Percentiles rank a stretch among this genome's conserved stretches.
These are phyloP conservation scores for Pandemis corylana DNA, from an alignment of 2,888 invertebrate species.

Conservation along the genomic window DNA sequence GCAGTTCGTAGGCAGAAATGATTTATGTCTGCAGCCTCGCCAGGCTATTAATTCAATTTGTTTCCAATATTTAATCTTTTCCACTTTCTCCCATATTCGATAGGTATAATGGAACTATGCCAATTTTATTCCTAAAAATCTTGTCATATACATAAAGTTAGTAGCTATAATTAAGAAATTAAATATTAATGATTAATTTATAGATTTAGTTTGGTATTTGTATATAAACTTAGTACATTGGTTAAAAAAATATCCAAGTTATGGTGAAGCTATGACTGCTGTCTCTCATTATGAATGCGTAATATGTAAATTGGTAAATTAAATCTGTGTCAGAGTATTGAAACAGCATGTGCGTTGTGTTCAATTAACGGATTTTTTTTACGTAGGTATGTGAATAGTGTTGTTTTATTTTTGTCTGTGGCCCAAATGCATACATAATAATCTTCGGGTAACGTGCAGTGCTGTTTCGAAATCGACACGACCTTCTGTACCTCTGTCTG, in stretches of 20 bases:
- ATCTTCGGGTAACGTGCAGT: constrained; percentile 64
- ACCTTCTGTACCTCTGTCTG: constrained; percentile 65
- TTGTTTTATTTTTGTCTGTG: constrained; percentile 62
- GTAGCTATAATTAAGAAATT: constrained; percentile 17
- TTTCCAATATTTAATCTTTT: constrained; percentile 59
- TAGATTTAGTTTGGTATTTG: background rate
- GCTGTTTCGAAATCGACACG: constrained; percentile 68
- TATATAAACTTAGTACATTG: no score
- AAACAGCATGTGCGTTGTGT: constrained; percentile 23
- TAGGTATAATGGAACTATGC: constrained; percentile 50
- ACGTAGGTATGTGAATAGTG: constrained; percentile 33
- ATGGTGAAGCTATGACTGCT: background rate
- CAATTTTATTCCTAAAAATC: constrained; percentile 39
- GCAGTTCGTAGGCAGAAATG: constrained; percentile 63
- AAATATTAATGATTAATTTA: constrained; percentile 3
- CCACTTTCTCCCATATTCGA: constrained; percentile 68
- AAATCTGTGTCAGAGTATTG: constrained; percentile 28
- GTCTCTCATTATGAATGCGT: background rate
- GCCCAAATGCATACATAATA: constrained; percentile 75
- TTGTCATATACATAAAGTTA: background rate
- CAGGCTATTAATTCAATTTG: constrained; percentile 66
- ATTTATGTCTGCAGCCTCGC: constrained; percentile 59
- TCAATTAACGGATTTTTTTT: constrained; percentile 39
- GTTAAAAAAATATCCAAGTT: background rate
- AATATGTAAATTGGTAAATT: constrained; percentile 19